Percentiles rank a stretch among this genome's conserved stretches.
phyloP scores from a whole-genome alignment of 2,888 invertebrate genomes.

The Pardosa pseudoannulata region DNA sequence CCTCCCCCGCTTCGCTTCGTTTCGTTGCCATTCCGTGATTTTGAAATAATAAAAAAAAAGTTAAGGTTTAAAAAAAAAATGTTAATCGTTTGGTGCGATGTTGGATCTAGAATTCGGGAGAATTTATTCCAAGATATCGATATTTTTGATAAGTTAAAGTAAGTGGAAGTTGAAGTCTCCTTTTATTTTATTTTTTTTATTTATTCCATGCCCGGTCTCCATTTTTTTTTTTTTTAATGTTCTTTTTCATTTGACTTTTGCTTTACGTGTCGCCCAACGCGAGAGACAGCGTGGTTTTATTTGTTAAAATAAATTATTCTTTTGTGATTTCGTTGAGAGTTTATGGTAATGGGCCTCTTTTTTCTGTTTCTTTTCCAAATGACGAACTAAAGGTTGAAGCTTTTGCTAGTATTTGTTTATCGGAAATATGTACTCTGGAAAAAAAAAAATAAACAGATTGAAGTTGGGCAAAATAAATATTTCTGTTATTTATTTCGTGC shows the following conservation, averaged over 20 bases:
- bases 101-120: constrained; percentile 10
- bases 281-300: not conserved
- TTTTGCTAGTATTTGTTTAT: too few species aligned
- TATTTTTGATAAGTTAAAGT: constrained; percentile 12
- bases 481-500: too few species aligned
- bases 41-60: not conserved
- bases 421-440: too few species aligned
- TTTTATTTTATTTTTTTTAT: not conserved
- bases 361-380: too few species aligned
- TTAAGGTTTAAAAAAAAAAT: not conserved
- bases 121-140: constrained; percentile 10
- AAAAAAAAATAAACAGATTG: too few species aligned
- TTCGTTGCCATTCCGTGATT: constrained; percentile 17
- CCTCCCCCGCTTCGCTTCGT: not conserved
- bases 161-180: not conserved
- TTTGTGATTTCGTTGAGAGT: not conserved
- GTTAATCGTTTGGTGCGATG: constrained; percentile 19
- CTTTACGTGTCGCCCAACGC: not conserved
- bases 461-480: too few species aligned
- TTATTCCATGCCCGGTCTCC: not conserved
- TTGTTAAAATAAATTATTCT: not conserved
- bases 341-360: too few species aligned
- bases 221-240: too few species aligned
- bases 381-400: too few species aligned
- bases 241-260: not conserved